phyloP scores from a whole-genome alignment of 2,797 vertebrate genomes.

The Argya squamiceps region DNA sequence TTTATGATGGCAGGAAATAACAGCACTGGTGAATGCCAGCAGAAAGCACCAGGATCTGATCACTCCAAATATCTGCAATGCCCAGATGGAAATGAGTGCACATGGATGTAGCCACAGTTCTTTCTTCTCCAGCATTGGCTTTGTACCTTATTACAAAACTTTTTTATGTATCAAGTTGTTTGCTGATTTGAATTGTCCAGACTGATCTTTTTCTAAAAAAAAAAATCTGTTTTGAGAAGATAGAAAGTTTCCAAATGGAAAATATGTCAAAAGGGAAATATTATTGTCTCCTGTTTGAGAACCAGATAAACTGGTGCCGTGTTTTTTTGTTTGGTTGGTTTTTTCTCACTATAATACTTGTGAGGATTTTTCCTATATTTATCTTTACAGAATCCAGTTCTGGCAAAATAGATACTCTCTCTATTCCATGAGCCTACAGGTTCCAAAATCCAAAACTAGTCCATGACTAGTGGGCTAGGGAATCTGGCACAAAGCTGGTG shows the following conservation, averaged over 20 bases:
- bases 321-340: background rate
- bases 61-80: background rate
- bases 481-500: background rate
- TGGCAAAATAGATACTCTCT: background rate
- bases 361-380: background rate
- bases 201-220: background rate
- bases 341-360: background rate
- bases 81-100: background rate
- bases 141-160: background rate
- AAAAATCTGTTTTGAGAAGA: background rate
- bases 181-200: background rate
- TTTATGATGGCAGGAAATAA: background rate
- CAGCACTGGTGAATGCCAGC: background rate
- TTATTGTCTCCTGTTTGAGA: background rate
- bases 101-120: background rate
- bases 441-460: background rate
- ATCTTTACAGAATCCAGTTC: background rate
- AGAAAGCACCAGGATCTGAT: background rate
- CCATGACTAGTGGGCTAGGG: background rate
- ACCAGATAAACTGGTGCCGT: background rate
- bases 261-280: background rate
- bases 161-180: background rate
- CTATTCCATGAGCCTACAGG: background rate
- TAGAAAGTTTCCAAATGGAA: background rate
- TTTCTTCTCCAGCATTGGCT: background rate